Percentiles rank a stretch among this genome's conserved stretches.
phyloP scores from a whole-genome alignment of 2,797 vertebrate genomes.

The Phalanger gymnotis region DNA sequence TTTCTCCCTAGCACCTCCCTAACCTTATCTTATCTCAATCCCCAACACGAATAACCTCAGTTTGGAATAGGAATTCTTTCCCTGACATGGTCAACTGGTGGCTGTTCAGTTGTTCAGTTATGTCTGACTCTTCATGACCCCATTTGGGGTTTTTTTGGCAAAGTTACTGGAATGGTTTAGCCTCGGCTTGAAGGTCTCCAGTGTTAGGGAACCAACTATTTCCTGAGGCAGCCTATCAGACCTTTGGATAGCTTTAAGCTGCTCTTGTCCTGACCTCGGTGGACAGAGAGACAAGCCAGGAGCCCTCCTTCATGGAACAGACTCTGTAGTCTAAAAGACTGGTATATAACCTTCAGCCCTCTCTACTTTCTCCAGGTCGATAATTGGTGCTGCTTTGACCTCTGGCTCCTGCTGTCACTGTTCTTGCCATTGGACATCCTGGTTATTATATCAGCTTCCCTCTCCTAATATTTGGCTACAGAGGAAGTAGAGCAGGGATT shows the following conservation, averaged over 20 bases:
- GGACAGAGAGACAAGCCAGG: background rate
- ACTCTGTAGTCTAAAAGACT: background rate
- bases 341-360: background rate
- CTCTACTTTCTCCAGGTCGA: background rate
- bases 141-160: background rate
- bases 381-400: background rate
- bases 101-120: background rate
- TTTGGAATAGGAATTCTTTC: background rate
- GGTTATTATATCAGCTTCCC: background rate
- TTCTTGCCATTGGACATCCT: background rate
- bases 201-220: too few relatives aligned
- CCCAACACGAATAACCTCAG: background rate
- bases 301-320: background rate
- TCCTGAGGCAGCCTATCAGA: too few relatives aligned
- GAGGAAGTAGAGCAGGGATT: background rate
- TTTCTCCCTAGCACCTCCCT: background rate
- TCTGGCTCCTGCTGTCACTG: background rate
- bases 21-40: background rate
- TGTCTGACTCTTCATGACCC: background rate
- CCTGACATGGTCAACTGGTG: background rate
- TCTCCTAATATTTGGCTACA: background rate
- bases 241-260: too few relatives aligned
- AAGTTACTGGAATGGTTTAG: background rate
- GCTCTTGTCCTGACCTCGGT: too few relatives aligned
- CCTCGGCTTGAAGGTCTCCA: background rate